phyloP scores from a whole-genome alignment of 1,140 invertebrate genomes.

The Drosophila bifasciata region DNA sequence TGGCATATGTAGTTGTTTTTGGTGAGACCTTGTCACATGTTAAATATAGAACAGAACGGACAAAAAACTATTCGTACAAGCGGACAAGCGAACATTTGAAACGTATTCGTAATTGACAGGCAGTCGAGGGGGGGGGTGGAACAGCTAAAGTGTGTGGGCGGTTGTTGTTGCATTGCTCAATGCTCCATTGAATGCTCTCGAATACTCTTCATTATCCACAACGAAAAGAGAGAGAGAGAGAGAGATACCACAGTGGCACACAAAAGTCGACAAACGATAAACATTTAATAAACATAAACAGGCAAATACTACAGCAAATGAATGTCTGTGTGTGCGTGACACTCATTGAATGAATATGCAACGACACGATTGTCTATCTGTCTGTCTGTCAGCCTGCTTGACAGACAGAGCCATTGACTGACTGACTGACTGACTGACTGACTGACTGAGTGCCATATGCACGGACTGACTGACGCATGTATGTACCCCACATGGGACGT shows the following conservation, averaged over 20 bases:
- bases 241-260: too few species aligned
- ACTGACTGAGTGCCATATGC: not conserved
- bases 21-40: conserved; percentile 54
- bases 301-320: conserved; percentile 28
- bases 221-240: too few species aligned
- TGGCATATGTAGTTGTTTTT: conserved; percentile 46
- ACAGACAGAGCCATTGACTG: conserved; percentile 22
- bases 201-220: conserved; percentile 26
- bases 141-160: conserved; percentile 41
- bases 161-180: conserved; percentile 42
- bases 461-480: conserved; percentile 11
- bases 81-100: conserved; percentile 43
- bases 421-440: conserved; percentile 19
- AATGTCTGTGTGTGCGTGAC: conserved; percentile 33
- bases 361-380: conserved; percentile 43
- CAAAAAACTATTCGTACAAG: conserved; percentile 41
- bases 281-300: conserved; percentile 58
- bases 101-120: conserved; percentile 35
- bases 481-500: conserved; percentile 50
- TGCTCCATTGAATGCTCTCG: conserved; percentile 62
- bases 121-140: not conserved
- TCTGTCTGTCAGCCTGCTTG: conserved; percentile 35
- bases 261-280: conserved; percentile 39
- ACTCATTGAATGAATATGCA: conserved; percentile 50
- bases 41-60: conserved; percentile 67